Percentiles rank a stretch among this genome's conserved stretches.
Evolutionary conservation across 2,888 invertebrate species (phyloP).

Genomic region (Shargacucullia verbasci): DNA sequence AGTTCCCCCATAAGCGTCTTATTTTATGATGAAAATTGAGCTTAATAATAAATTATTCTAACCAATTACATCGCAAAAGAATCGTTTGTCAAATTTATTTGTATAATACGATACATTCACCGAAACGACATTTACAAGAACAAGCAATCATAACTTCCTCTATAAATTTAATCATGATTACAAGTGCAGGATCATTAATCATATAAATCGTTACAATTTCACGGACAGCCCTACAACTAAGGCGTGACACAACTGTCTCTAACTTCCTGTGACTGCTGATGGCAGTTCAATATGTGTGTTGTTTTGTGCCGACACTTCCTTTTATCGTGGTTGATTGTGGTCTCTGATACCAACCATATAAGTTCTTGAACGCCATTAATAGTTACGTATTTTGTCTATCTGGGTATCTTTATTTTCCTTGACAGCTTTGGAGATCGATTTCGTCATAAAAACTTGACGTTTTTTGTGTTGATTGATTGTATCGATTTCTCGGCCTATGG

Average conservation of each 20-base stretch:
- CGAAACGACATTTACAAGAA: no score
- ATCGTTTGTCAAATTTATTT: no score
- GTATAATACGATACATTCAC: no score
- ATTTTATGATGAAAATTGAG: no score
- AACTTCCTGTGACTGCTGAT: constrained; percentile 50
- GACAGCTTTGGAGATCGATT: constrained; percentile 9
- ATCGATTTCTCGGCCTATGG: constrained; percentile 1
- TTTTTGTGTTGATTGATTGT: neutral
- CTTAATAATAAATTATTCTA: no score
- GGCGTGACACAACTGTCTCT: constrained; percentile 45
- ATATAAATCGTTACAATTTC: constrained; percentile 2
- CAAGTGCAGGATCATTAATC: constrained; percentile 1
- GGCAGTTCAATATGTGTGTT: constrained; percentile 27
- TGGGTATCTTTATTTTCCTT: constrained; percentile 9
- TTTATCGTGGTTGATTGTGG: constrained; percentile 49
- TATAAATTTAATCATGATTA: no score
- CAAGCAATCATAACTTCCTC: no score
- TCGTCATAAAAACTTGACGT: constrained; percentile 20
- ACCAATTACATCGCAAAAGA: no score
- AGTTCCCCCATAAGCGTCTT: no score
- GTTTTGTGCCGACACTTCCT: constrained; percentile 45
- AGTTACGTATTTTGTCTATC: constrained; percentile 23
- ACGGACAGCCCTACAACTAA: constrained; percentile 43
- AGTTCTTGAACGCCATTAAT: constrained; percentile 35
- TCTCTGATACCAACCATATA: constrained; percentile 41